Percentiles rank a stretch among this genome's conserved stretches.
These are phyloP conservation scores for Adelphocoris suturalis DNA, from an alignment of 2,888 invertebrate genomes.

Conservation along the genomic window DNA sequence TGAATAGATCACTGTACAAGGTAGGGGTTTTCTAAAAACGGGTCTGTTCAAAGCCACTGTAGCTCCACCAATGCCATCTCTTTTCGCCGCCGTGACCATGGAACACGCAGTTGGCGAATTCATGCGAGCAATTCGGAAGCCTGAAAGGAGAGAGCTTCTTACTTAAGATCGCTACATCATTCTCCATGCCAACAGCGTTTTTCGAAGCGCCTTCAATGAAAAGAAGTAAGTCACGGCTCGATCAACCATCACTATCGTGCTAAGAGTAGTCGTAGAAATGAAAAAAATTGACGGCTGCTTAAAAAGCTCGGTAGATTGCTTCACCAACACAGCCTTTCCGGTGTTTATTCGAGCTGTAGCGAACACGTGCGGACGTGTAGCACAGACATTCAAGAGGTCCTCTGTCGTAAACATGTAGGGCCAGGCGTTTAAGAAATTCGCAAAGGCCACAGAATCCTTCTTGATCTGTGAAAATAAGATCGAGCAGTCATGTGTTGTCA, in stretches of 20 bases:
- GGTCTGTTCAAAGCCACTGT: neutral
- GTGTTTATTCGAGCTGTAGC: neutral
- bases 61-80: neutral
- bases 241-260: constrained; percentile 44
- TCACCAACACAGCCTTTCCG: constrained; percentile 19
- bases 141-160: constrained; percentile 8
- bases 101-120: neutral
- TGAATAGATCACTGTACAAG: no score
- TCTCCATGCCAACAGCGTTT: constrained; percentile 26
- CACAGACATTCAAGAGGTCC: neutral
- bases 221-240: constrained; percentile 16
- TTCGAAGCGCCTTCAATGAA: constrained; percentile 22
- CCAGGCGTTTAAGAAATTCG: constrained; percentile 59
- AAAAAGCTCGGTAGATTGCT: constrained; percentile 32
- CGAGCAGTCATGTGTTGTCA: neutral
- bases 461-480: constrained; percentile 22
- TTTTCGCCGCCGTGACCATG: no score
- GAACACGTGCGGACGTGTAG: neutral
- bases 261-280: constrained; percentile 4
- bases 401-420: neutral
- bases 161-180: neutral
- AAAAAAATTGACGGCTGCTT: neutral
- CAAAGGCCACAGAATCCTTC: constrained; percentile 36
- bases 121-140: neutral
- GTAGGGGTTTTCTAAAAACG: no score